These are phyloP conservation scores for Sinella curviseta DNA, from an alignment of 1,140 invertebrate species.

Conservation along the genomic window DNA sequence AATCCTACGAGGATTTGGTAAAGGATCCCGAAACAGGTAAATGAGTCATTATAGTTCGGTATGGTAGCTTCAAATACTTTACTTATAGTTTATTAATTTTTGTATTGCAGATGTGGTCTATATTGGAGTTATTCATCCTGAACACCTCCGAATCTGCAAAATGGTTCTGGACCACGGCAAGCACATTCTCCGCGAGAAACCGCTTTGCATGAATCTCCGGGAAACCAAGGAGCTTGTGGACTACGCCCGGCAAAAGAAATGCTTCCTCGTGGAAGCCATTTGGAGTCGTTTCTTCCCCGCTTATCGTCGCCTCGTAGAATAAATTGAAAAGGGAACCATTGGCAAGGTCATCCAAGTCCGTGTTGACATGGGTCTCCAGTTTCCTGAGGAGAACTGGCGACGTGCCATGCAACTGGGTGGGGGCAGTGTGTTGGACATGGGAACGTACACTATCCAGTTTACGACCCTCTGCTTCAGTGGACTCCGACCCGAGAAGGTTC, in stretches of 20 bases:
- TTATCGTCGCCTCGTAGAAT: slow-evolving; percentile 53
- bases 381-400: slow-evolving; percentile 46
- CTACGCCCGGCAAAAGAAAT: slow-evolving; percentile 52
- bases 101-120: slow-evolving; percentile 59
- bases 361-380: slow-evolving; percentile 44
- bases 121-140: slow-evolving; percentile 56
- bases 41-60: too few relatives aligned
- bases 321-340: slow-evolving; percentile 52
- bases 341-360: slow-evolving; percentile 56
- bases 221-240: slow-evolving; percentile 51
- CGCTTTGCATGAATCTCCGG: slow-evolving; percentile 56
- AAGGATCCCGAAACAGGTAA: slow-evolving; percentile 73
- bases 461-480: slow-evolving; percentile 68
- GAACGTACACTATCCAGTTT: slow-evolving; percentile 77
- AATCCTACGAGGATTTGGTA: slow-evolving; percentile 73
- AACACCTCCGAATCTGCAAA: slow-evolving; percentile 55
- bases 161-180: slow-evolving; percentile 58
- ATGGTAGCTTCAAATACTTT: too few relatives aligned
- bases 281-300: slow-evolving; percentile 60
- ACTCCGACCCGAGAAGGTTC: slow-evolving; percentile 62
- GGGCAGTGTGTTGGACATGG: slow-evolving; percentile 79
- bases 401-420: slow-evolving; percentile 69
- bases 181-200: slow-evolving; percentile 62
- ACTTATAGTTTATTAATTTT: too few relatives aligned
- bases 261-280: slow-evolving; percentile 59